Conservation (phyloP, 1,140 invertebrate genomes). For the Bombus turneri region DNA sequence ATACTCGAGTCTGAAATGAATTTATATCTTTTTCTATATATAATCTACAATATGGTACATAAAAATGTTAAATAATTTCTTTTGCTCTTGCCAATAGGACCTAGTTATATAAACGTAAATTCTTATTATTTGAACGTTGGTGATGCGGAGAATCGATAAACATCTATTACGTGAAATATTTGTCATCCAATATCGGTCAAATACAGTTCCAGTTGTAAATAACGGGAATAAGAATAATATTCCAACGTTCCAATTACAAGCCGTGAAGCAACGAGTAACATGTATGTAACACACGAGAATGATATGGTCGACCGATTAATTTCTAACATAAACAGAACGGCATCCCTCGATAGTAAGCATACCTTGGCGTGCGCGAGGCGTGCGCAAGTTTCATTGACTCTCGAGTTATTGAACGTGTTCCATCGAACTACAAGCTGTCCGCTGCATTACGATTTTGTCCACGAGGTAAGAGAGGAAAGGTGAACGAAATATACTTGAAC, state of each 20-base stretch:
- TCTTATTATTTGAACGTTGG: not conserved
- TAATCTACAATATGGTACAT: too few relatives aligned
- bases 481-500: constrained; percentile 11
- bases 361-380: constrained; percentile 43
- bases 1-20: too few relatives aligned
- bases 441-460: not conserved
- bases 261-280: not conserved
- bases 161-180: not conserved
- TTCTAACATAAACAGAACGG: constrained; percentile 33
- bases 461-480: not conserved
- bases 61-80: too few relatives aligned
- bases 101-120: not conserved
- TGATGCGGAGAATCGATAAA: not conserved
- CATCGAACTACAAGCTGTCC: constrained; percentile 4
- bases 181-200: not conserved
- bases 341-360: constrained; percentile 42
- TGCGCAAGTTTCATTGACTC: constrained; percentile 51
- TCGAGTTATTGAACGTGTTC: constrained; percentile 44
- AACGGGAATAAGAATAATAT: not conserved
- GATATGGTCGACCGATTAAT: constrained; percentile 11
- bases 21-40: too few relatives aligned
- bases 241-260: not conserved
- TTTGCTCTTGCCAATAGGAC: not conserved
- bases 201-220: not conserved
- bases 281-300: not conserved